A percentile compares a stretch with the other conserved stretches of the same genome.
Evolutionary conservation across 1,140 invertebrate species (phyloP).

Genomic region (Coenobita brevimanus): DNA sequence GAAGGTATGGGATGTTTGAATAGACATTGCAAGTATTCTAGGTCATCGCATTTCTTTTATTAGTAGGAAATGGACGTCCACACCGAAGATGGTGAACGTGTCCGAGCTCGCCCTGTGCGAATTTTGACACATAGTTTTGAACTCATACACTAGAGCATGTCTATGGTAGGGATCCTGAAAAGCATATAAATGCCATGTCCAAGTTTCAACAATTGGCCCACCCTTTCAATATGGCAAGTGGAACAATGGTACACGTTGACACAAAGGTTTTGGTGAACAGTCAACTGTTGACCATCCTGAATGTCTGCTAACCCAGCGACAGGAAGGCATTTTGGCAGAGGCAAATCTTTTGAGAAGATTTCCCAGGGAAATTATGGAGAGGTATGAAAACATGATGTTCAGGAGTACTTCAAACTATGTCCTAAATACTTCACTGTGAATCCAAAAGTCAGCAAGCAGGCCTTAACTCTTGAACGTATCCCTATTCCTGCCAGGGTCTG

Average conservation of each 20-base stretch:
- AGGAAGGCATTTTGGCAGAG: too few species aligned
- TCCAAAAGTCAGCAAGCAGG: conserved; percentile 15
- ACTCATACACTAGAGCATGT: not conserved
- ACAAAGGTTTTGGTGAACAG: not conserved
- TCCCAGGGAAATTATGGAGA: conserved; percentile 21
- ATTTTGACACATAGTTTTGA: too few species aligned
- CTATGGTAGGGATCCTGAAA: not conserved
- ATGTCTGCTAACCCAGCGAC: not conserved
- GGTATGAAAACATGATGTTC: conserved; percentile 19
- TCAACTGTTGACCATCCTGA: not conserved
- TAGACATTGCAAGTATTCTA: too few species aligned
- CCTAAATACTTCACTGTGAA: not conserved
- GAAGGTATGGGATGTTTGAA: too few species aligned
- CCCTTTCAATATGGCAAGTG: not conserved
- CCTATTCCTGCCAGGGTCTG: conserved; percentile 20
- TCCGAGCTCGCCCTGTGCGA: too few species aligned
- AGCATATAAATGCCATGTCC: not conserved
- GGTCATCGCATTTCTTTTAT: too few species aligned
- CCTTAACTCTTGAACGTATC: not conserved
- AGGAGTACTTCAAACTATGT: conserved; percentile 18
- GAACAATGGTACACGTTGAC: not conserved
- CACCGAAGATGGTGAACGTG: too few species aligned
- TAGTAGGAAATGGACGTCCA: too few species aligned
- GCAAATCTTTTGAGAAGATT: conserved; percentile 12
- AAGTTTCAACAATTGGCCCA: not conserved